These are phyloP conservation scores for Callitettix versicolor DNA, from an alignment of 1,140 invertebrate genomes.

Conservation along the genomic window DNA sequence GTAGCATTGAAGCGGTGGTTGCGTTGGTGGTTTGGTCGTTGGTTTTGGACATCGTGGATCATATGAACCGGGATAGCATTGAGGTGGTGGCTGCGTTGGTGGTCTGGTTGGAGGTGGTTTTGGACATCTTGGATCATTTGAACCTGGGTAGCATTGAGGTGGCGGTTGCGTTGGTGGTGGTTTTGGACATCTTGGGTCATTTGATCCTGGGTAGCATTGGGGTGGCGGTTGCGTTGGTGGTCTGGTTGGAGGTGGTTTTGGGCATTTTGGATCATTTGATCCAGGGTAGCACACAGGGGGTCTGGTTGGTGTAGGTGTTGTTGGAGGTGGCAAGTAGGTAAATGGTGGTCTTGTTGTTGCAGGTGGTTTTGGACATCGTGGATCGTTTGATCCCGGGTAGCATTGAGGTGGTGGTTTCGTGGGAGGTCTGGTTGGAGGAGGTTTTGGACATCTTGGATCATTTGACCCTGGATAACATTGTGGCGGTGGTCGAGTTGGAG, in stretches of 20 bases:
- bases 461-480: constrained; percentile 26
- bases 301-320: constrained; percentile 24
- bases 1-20: constrained; percentile 20
- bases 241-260: constrained; percentile 9
- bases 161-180: constrained; percentile 20
- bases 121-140: constrained; percentile 26
- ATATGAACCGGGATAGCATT: constrained; percentile 24
- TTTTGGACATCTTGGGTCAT: constrained; percentile 30
- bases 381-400: constrained; percentile 37
- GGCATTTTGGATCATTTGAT: constrained; percentile 28
- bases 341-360: constrained; percentile 23
- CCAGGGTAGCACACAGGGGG: constrained; percentile 29
- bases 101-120: constrained; percentile 22
- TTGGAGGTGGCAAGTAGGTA: constrained; percentile 31
- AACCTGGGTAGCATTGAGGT: constrained; percentile 23
- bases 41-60: constrained; percentile 24
- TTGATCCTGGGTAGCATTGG: constrained; percentile 26
- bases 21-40: constrained; percentile 21
- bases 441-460: constrained; percentile 26
- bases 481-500: constrained; percentile 17
- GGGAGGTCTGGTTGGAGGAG: constrained; percentile 16
- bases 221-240: constrained; percentile 18
- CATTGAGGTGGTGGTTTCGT: constrained; percentile 28
- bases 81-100: constrained; percentile 27
- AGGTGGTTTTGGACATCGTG: constrained; percentile 33